Evolutionary conservation across 2,113 vertebrate genomes (phyloP).

Genomic region (Dicentrarchus labrax): DNA sequence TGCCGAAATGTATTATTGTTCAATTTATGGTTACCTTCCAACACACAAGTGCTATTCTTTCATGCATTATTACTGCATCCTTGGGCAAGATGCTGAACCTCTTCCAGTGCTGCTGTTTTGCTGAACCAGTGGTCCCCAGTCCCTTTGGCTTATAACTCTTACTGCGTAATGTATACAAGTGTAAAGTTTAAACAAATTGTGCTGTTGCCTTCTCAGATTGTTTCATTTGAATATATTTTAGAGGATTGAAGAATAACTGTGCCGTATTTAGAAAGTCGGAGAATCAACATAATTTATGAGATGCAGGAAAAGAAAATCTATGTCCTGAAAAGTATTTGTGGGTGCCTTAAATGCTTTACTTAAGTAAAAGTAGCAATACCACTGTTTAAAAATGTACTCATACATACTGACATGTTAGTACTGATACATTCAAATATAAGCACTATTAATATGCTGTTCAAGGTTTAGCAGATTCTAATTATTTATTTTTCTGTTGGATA

Average conservation of each 20-base stretch:
- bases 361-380: too few species aligned
- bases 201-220: neutral
- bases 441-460: too few species aligned
- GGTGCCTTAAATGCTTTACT: too few species aligned
- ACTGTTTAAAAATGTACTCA: too few species aligned
- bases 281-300: too few species aligned
- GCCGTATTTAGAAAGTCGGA: neutral
- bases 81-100: slow-evolving; percentile 9
- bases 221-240: neutral
- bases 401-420: too few species aligned
- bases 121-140: neutral
- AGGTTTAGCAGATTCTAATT: too few species aligned
- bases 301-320: too few species aligned
- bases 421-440: too few species aligned
- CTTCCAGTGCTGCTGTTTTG: neutral
- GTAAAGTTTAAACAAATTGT: neutral
- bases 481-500: too few species aligned
- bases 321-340: too few species aligned
- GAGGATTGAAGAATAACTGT: neutral
- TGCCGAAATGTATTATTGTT: neutral
- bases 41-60: neutral
- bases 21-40: neutral
- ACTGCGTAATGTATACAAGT: neutral
- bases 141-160: neutral
- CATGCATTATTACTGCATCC: neutral